Base-by-base conservation (phyloP, 2,113 vertebrate species). In the Vulpes ferrilata region DNA sequence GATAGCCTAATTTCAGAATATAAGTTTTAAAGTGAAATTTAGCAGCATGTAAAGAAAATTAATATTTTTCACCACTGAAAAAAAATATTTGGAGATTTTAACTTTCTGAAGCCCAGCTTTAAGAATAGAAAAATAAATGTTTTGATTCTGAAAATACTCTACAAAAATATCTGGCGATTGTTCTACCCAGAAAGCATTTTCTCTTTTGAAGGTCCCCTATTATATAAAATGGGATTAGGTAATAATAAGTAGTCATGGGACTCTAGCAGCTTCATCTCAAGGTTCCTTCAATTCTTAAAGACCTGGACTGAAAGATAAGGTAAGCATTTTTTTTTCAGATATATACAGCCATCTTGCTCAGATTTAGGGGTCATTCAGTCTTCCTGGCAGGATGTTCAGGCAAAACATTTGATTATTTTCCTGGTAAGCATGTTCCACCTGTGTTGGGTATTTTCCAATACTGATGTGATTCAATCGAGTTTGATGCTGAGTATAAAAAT, bases 21-120 rank as follows among this genome's bases (percentile, higher is more conserved):
- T 43, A 88, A 60, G 9, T 76, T 82, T 78, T 85, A 30, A 93
- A 96, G 43, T 90, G 19, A 67, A 81, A 81, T 76, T 93, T 74
- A 92, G 17, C 9, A 87, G 19, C 57, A 82, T 30, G 2, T 71
- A 69, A 92, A 93, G 32, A 88, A 82, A 85, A 67, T 7, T 65
- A 65, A 23, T 71, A 51, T 38, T 82, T 64, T 92, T 88, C 5
- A 67, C 13, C 8, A 57, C 65, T 32, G 88, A 43, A 86, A 22
- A 62, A 91, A 89, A 89, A 57, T 25, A 81, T 73, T 43, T 65
- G 13, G 12, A 60, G n/a, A 60, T 30, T 78, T 84, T 62, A 5
- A 64, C 5, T 95, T 95, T 80, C 27, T 30, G 62, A 79, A 90
- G 25, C 8, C 27, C 8, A 59, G 10, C 7, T 92, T 92, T 7